Base-by-base conservation (phyloP, 2,888 invertebrate genomes). In the Tridacna crocea region DNA sequence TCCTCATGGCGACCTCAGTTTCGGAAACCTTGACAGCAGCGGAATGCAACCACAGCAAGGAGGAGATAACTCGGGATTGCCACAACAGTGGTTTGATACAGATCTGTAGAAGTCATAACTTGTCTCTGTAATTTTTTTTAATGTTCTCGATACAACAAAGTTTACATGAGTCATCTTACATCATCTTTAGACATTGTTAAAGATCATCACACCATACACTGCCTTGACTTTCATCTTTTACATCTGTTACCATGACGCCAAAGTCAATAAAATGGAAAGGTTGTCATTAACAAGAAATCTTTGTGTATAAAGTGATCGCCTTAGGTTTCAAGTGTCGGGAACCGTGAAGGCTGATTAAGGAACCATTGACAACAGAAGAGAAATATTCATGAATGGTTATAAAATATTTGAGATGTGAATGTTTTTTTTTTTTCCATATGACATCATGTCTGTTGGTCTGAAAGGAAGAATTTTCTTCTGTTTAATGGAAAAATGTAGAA, bases 11-110 rank as follows among this genome's bases (percentile, higher is more conserved):
- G 97, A 96, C 93, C 95, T 97, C 90, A 97, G 97, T 93, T 98
- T 97, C 93, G 97, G 98, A 94, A 96, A 96, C 92, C 90, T 94
- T 77, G 94, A 94, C 79, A 91, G 93, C 26, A 92, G 92, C 92
- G 98, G 98, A 85, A 98, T 98, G 82, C 98, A 98, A 80, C 98
- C 98, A 82, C 87, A 87, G 46, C 86, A 88, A 68, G 86, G 85
- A 3, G 90, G 89, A n/a, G 89, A 89, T 60, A 90, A 88, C 46
- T 97, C 97, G 94, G 97, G 98, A 91, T 98, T 98, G 88, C 81
- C 84, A 55, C 84, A 84, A 51, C 98, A 98, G 92, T 99, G 99
- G 99, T 99, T 98, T 95, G 99, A 99, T 95, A 99, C 98, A 89
- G 98, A 99, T 95, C 97, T 99, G 94, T 99, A 88, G 83, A 47